These are phyloP conservation scores for Moxostoma hubbsi DNA, from an alignment of 2,797 vertebrate genomes.

Conservation along the genomic window DNA sequence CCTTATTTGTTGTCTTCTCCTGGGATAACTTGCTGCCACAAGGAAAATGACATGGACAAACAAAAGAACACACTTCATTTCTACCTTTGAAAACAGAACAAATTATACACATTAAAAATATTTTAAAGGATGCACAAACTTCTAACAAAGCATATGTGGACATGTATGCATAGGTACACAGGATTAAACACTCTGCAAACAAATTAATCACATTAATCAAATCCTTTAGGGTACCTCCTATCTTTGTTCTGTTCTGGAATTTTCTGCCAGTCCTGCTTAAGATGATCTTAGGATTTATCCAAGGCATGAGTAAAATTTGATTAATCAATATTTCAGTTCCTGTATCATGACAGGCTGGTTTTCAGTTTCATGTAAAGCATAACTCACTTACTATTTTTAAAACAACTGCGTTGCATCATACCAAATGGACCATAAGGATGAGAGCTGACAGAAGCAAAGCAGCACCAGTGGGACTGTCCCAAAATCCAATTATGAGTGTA, in stretches of 20 bases:
- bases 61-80: not conserved
- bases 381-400: too few species aligned
- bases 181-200: not conserved
- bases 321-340: not conserved
- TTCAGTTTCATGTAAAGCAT: too few species aligned
- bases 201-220: not conserved
- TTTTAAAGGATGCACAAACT: not conserved
- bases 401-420: too few species aligned
- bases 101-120: not conserved
- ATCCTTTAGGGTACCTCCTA: not conserved
- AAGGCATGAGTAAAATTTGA: too few species aligned
- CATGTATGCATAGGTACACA: not conserved
- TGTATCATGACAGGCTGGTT: not conserved
- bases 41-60: not conserved
- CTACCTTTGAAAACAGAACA: not conserved
- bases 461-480: too few species aligned
- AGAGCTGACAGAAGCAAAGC: too few species aligned
- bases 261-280: not conserved
- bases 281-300: not conserved
- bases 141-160: not conserved
- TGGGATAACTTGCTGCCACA: not conserved
- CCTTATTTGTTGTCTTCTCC: not conserved
- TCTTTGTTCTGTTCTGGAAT: not conserved
- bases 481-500: not conserved
- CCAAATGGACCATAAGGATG: too few species aligned